These are phyloP conservation scores for Episyrphus balteatus DNA, from an alignment of 1,140 invertebrate genomes.

Conservation along the genomic window DNA sequence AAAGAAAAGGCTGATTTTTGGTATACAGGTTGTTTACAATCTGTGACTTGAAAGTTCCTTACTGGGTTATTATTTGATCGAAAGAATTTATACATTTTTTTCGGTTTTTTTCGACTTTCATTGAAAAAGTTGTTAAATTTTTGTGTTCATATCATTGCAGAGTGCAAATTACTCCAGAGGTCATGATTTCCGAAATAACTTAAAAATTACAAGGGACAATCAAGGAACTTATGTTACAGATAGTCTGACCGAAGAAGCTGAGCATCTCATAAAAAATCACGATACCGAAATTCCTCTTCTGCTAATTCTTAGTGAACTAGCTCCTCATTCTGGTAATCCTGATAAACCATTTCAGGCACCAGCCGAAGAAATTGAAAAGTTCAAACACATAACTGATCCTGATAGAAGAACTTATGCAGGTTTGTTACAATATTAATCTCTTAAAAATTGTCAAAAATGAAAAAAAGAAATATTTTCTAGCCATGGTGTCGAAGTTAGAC, in stretches of 20 bases:
- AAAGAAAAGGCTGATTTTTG: too few relatives aligned
- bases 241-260: slow-evolving; percentile 56
- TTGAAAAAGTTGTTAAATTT: not conserved
- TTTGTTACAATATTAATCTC: slow-evolving; percentile 29
- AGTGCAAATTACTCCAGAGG: slow-evolving; percentile 24
- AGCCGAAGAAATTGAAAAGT: slow-evolving; percentile 56
- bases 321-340: slow-evolving; percentile 58
- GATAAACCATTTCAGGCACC: slow-evolving; percentile 61
- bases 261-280: slow-evolving; percentile 52
- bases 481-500: slow-evolving; percentile 78
- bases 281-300: slow-evolving; percentile 51
- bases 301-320: slow-evolving; percentile 62
- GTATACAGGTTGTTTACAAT: too few relatives aligned
- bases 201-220: slow-evolving; percentile 43
- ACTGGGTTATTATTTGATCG: too few relatives aligned
- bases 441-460: not conserved
- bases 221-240: slow-evolving; percentile 60
- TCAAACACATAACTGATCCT: slow-evolving; percentile 56
- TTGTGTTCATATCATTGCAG: not conserved
- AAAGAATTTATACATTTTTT: too few relatives aligned
- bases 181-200: slow-evolving; percentile 54
- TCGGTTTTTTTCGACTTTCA: not conserved
- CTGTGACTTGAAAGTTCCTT: too few relatives aligned
- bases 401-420: slow-evolving; percentile 63
- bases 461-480: slow-evolving; percentile 37